Base-by-base conservation (phyloP, 1,140 invertebrate genomes). In the Pogonomyrmex californicus region DNA sequence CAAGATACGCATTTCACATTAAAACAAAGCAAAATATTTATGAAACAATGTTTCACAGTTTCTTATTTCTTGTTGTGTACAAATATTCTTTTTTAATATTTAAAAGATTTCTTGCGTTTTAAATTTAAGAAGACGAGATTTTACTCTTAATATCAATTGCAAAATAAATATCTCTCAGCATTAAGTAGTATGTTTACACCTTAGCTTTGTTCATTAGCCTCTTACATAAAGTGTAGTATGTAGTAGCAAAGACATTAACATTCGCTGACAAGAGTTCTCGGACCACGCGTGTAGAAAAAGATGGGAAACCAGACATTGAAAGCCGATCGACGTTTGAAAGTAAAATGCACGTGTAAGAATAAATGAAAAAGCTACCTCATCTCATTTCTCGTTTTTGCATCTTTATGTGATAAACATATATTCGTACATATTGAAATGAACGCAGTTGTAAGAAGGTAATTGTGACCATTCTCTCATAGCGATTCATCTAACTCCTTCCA, bases 291-390 rank as follows among this genome's bases (percentile, higher is more conserved):
- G 49, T 3, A 36, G 12, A 73, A 60, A 75, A 56, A 73, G 54
- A 58, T 71, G 5, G 56, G 38, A 30, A 66, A 38, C 36, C 10
- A 23, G 17, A 9, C 9, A 3, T 70, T 70, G 38, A 70, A 83
- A 83, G 68, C 17, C n/a, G 33, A 83, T 14, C 33, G 63, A 87
- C 44, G 36, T 58, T 88, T 60, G 87, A 91, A 91, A 91, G 90
- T 91, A 89, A 90, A 90, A 87, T 87, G 76, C 44, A 2, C 54
- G n/a, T 23, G 44, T 41, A 6, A 4, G n/a, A 38, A 68, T 87
- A 44, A 76, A 90, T 47, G 38, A 86, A 82, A 76, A 85, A 75
- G 12, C 17, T 6, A 6, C 47, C 0, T 33, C 14, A 33, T 65
- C 63, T 65, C 41, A 12, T 60, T 49, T 51, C 14, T 23, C 17